Evolutionary conservation across 2,113 vertebrate species (phyloP).

Genomic region (Tachuris rubrigastra): DNA sequence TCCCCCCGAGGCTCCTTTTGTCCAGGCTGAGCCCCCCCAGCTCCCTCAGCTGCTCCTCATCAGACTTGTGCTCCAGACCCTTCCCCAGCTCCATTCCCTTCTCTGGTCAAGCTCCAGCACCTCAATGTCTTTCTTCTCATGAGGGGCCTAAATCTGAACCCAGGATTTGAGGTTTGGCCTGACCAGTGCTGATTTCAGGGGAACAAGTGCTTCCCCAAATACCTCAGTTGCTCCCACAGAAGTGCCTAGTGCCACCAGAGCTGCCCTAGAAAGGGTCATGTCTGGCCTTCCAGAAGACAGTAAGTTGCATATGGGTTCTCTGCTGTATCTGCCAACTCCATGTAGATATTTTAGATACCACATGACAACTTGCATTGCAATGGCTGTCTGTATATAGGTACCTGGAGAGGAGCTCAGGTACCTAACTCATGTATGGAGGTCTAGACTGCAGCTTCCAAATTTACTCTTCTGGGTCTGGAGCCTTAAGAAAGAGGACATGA

Average conservation of each 20-base stretch:
- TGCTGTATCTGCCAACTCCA: neutral
- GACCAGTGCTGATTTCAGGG: neutral
- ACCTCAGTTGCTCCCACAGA: neutral
- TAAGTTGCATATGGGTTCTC: neutral
- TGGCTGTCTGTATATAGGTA: neutral
- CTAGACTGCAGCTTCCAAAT: neutral
- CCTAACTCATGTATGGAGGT: neutral
- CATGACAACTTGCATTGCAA: neutral
- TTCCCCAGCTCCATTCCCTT: neutral
- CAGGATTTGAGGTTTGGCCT: accelerated
- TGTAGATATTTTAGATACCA: neutral
- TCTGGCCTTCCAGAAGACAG: neutral
- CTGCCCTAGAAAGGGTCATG: neutral
- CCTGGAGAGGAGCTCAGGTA: neutral
- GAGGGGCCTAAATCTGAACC: neutral
- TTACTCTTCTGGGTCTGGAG: neutral
- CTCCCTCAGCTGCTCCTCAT: neutral
- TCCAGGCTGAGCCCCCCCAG: accelerated
- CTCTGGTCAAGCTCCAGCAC: accelerated
- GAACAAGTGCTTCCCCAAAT: neutral
- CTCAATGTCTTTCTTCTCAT: neutral
- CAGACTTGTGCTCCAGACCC: neutral
- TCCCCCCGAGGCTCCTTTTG: neutral
- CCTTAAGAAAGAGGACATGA: neutral
- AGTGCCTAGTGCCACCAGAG: neutral